Evolutionary conservation across 1,140 invertebrate species (phyloP), one percentile per base, ranked within the genome.

Genomic region (Alviniconcha marisindica): DNA sequence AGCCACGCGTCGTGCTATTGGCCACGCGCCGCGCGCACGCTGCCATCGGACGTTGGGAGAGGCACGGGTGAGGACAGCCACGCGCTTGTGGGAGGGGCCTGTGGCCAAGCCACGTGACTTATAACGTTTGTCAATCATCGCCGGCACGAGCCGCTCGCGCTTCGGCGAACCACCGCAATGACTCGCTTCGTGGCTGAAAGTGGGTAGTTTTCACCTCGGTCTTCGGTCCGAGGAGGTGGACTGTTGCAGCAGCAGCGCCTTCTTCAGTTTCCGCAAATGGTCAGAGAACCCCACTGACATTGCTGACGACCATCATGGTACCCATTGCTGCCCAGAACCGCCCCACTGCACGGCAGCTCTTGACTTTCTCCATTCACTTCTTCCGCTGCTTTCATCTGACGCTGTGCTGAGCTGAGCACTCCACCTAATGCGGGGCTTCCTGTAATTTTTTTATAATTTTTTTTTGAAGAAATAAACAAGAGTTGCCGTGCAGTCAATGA

Each of bases 31-130:
- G 73, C 81, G 83, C 82, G 84, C 51, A 77, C 77, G 54, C 60
- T 79, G 84, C 54, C 83, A 78, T 85, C 84, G 82, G 81, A 82
- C 84, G 73, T 82, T 63, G n/a, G n/a, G n/a, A 85, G 42, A 63
- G 83, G 54, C 80, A 48, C 77, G 83, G n/a, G 31, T 81, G 82
- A 77, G 73, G 85, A 60, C 81, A 71, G 38, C 76, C 82, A 83
- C 82, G 83, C 76, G 82, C 84, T 60, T 63, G 51, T 38, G 83
- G 81, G 81, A 21, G 71, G 74, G 24, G 78, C 56, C 4, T 36
- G 24, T n/a, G 7, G 74, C 78, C 42, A 56, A 77, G 44, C 78
- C 54, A 73, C 33, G 63, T 42, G 77, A 73, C 77, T 28, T 24
- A n/a, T 14, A 24, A 24, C n/a, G 73, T 28, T n/a, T 78, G 83